Evolutionary conservation across 2,888 invertebrate genomes (phyloP), one percentile per base, ranked within the genome.

Genomic region (Harpagoxenus sublaevis): DNA sequence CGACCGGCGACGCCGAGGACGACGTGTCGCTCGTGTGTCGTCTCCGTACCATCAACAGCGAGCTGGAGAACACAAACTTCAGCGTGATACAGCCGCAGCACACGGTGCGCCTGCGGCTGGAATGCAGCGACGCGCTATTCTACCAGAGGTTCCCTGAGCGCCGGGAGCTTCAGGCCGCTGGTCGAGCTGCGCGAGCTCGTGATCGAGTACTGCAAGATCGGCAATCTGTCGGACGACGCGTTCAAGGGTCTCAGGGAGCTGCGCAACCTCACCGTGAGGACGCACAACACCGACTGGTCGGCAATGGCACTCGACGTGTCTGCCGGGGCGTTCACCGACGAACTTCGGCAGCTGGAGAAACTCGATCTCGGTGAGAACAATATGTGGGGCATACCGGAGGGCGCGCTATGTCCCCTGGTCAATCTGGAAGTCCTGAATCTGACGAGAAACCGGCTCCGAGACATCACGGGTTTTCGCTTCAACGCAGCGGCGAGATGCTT

Each of bases 261-360:
- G 86, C 96, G 97, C 89, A 97, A 98, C 94, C 96, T 98, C 84
- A 98, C 98, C 65, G 96, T 98, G 88, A 96, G 97, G 92, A 98
- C 98, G 74, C 97, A 98, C 95, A 98, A 98, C 95, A 97, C 97
- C 62, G 97, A 98, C 94, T 98, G 98, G 97, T 97, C 97, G 60
- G 97, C 97, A 75, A 97, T 98, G 97, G 97, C 97, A 78, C 96
- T 98, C 87, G 97, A 98, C 94, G 96, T 98, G 87, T 97, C 97
- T 60, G 96, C 96, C 23, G 97, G 97, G 77, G 97, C 97, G 57
- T 97, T 98, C 94, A 96, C 97, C 86, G 96, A 97, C 92, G 97
- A 97, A 92, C 96, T 98, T 28, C 96, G 96, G 88, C 96, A 97
- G 89, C 95, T 98, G 86, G 97, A 97, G 94, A 96, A 97, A 90